Evolutionary conservation across 30 jellyfish, hydroid and myxozoan species (phyloP), one percentile per base, ranked within the genome.

Genomic region (Haliclystus octoradiatus): DNA sequence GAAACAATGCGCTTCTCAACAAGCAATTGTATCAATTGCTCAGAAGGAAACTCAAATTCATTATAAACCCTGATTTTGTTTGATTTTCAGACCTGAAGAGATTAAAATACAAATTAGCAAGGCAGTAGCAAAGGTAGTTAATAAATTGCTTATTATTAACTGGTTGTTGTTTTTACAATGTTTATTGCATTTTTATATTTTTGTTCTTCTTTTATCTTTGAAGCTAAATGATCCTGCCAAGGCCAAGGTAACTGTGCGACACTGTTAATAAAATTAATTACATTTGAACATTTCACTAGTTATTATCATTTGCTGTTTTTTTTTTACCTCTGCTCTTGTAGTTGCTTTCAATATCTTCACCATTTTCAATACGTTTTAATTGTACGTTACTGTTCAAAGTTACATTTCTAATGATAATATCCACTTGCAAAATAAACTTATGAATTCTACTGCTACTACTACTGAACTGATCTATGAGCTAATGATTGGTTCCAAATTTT

Each of bases 91-190:
- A 66, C 81, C 93, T 2, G 98, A 80, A 29, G 98, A 89, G 29
- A 61, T 89, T 82, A 89, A 68, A 50, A 81, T 80, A 40, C 87
- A 89, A 33, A 77, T 89, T 4, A 95, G 78, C 70, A 82, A 89
- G 40, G 88, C 98, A 49, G 81, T 89, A 93, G 84, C 93, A 3
- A 75, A 68, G 89, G 93, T 80, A 67, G 3, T 14, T 0, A 33
- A 25, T 25, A 5, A 5, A 5, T 46, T 62, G 63, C 25, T 49
- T 26, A 57, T 5, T 15, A 15, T 57, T 22, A 64, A 64, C 22
- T 4, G 65, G 22, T 5, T 22, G 13, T 64, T 28, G 5, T 64
- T 64, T 5, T 7, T 25, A 14, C 25, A 7, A 25, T 3, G 9
- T 7, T 24, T 64, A 25, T 3, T 4, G 24, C 28, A 19, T 3